Conservation (phyloP, 1,140 invertebrate genomes). For the Antheraea mylitta region DNA sequence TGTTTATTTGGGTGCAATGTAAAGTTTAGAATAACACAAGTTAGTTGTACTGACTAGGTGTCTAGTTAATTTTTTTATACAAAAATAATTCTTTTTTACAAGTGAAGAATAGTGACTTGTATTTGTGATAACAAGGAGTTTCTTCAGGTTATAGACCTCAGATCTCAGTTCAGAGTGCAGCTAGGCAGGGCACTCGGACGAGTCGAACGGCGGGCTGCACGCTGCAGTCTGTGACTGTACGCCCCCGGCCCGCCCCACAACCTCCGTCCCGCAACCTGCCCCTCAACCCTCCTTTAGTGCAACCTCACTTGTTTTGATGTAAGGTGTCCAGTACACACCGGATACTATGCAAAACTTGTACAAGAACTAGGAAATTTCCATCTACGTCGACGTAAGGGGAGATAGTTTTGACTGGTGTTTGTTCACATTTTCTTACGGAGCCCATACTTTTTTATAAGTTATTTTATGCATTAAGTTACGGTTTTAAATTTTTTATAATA, state of each 20-base stretch:
- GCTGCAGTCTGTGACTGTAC: slow-evolving; percentile 42
- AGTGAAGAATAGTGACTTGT: not conserved
- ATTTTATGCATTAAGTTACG: no score
- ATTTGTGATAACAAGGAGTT: not conserved
- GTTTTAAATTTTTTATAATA: no score
- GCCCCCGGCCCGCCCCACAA: slow-evolving; percentile 36
- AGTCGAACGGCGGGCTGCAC: slow-evolving; percentile 41
- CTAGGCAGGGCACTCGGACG: slow-evolving; percentile 46
- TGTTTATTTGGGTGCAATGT: no score
- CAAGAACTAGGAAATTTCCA: slow-evolving; percentile 37
- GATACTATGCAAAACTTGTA: slow-evolving; percentile 66
- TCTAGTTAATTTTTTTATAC: no score
- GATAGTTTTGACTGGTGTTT: slow-evolving; percentile 21
- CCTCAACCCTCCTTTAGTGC: slow-evolving; percentile 27
- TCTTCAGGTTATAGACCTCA: not conserved
- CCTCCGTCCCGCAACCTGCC: slow-evolving; percentile 29
- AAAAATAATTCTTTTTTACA: no score
- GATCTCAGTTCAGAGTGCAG: slow-evolving; percentile 40
- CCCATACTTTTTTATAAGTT: no score
- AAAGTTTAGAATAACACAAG: no score
- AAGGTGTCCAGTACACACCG: slow-evolving; percentile 56
- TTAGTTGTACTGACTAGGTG: no score
- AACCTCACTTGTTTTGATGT: slow-evolving; percentile 74
- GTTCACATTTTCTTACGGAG: no score
- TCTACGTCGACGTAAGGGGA: slow-evolving; percentile 29